These are phyloP conservation scores for Dione vanillae DNA, from an alignment of 2,888 invertebrate species.

Conservation along the genomic window DNA sequence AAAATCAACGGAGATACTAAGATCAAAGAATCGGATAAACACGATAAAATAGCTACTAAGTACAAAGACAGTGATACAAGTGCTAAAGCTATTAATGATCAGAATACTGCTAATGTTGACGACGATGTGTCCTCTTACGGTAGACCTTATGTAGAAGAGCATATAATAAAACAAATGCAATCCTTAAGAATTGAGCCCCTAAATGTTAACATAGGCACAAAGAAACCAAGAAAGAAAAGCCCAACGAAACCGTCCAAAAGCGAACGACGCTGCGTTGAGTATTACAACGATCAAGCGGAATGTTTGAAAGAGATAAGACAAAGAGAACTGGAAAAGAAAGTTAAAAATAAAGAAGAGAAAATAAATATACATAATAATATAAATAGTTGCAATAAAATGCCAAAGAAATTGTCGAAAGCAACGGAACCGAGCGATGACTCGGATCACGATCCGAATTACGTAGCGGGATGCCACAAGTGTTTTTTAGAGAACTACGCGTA, in stretches of 20 bases:
- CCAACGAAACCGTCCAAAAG: constrained; percentile 74
- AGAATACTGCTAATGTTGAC: constrained; percentile 58
- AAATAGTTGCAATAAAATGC: constrained; percentile 62
- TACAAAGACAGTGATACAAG: constrained; percentile 70
- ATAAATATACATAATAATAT: constrained; percentile 63
- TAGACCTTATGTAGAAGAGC: constrained; percentile 76
- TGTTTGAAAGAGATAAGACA: constrained; percentile 82
- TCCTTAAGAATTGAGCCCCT: constrained; percentile 76
- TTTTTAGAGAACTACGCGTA: constrained; percentile 81
- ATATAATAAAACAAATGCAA: constrained; percentile 81
- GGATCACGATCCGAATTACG: constrained; percentile 68
- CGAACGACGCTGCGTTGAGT: constrained; percentile 79
- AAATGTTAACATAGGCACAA: constrained; percentile 70
- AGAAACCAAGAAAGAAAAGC: constrained; percentile 67
- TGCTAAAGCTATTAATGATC: constrained; percentile 64
- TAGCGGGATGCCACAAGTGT: constrained; percentile 79
- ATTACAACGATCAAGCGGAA: constrained; percentile 86
- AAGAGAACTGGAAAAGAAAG: constrained; percentile 71
- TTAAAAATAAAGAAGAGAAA: constrained; percentile 59
- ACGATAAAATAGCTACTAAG: constrained; percentile 67
- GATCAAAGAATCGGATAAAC: constrained; percentile 77
- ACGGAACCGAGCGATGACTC: constrained; percentile 77
- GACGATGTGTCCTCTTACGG: constrained; percentile 64
- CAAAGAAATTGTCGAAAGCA: constrained; percentile 66
- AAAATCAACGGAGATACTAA: constrained; percentile 70